These are phyloP conservation scores for Cryptoprocta ferox DNA, from an alignment of 2,797 vertebrate species.

Conservation along the genomic window DNA sequence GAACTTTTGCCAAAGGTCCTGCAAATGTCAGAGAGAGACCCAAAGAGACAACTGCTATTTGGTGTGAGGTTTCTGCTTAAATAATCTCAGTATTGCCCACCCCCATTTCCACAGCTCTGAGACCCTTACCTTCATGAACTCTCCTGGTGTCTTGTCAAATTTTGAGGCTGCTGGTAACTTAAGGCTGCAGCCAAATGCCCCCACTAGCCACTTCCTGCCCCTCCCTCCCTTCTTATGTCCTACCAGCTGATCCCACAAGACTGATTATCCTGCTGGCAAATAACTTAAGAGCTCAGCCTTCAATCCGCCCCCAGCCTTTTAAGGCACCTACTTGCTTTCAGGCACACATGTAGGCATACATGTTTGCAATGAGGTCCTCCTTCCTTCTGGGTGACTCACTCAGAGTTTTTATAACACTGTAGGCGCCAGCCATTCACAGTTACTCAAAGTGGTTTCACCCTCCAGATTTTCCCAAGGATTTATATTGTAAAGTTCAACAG, in stretches of 20 bases:
- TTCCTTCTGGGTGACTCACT: not conserved
- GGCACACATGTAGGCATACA: not conserved
- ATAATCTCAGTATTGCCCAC: not conserved
- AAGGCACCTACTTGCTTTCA: not conserved
- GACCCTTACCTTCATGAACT: not conserved
- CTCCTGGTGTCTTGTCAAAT: not conserved
- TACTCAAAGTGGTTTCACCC: not conserved
- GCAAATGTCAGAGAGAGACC: not conserved
- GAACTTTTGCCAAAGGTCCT: not conserved
- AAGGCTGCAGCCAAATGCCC: not conserved
- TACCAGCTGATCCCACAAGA: not conserved
- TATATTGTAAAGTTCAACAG: not conserved
- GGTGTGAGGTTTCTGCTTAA: not conserved
- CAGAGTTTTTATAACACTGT: not conserved
- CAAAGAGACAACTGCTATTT: not conserved
- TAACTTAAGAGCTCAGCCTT: not conserved
- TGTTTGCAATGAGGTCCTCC: not conserved
- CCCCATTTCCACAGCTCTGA: not conserved
- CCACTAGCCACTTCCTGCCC: not conserved
- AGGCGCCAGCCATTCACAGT: slow-evolving; percentile 19
- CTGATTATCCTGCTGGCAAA: not conserved
- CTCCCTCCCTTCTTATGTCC: not conserved
- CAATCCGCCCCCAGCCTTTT: not conserved
- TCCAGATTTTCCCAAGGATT: slow-evolving; percentile 20
- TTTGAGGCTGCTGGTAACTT: not conserved